Evolutionary conservation across 2,797 vertebrate species (phyloP).

Genomic region (Coregonus ussuriensis): DNA sequence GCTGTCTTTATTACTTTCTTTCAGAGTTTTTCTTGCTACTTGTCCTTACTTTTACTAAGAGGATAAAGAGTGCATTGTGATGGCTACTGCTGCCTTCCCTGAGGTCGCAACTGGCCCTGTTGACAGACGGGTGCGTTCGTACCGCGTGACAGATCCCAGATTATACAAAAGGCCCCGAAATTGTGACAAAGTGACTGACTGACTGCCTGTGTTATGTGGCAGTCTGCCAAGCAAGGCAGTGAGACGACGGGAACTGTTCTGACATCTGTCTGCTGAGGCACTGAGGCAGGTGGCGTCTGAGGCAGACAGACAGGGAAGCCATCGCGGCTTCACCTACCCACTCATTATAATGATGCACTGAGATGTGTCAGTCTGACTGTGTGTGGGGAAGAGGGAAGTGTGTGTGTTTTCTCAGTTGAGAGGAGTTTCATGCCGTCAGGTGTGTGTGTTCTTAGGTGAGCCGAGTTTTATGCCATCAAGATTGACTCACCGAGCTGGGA

Average conservation of each 20-base stretch:
- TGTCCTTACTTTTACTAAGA: conserved; percentile 1
- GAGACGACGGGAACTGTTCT: conserved; percentile 47
- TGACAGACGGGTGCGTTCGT: conserved; percentile 43
- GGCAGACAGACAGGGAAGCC: conserved; percentile 24
- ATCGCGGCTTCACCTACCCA: conserved; percentile 21
- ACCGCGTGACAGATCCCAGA: conserved; percentile 54
- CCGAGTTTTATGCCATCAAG: conserved; percentile 39
- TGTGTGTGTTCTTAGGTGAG: conserved; percentile 35
- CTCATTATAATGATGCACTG: conserved; percentile 39
- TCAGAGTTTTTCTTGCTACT: neutral
- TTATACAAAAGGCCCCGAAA: conserved; percentile 41
- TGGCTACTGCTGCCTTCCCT: conserved; percentile 46
- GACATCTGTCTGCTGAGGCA: conserved; percentile 52
- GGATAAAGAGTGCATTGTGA: conserved; percentile 52
- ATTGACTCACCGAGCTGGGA: conserved; percentile 48
- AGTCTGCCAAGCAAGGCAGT: conserved; percentile 10
- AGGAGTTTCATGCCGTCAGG: conserved; percentile 18
- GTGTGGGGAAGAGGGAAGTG: neutral
- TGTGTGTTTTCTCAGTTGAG: neutral
- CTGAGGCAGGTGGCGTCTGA: conserved; percentile 39
- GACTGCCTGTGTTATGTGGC: conserved; percentile 16
- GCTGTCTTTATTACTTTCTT: neutral
- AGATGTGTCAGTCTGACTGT: conserved; percentile 41
- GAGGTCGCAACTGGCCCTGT: conserved; percentile 14
- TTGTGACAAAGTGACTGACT: conserved; percentile 35